Evolutionary conservation across 2,113 vertebrate species (phyloP).

Genomic region (Dromaius novaehollandiae): DNA sequence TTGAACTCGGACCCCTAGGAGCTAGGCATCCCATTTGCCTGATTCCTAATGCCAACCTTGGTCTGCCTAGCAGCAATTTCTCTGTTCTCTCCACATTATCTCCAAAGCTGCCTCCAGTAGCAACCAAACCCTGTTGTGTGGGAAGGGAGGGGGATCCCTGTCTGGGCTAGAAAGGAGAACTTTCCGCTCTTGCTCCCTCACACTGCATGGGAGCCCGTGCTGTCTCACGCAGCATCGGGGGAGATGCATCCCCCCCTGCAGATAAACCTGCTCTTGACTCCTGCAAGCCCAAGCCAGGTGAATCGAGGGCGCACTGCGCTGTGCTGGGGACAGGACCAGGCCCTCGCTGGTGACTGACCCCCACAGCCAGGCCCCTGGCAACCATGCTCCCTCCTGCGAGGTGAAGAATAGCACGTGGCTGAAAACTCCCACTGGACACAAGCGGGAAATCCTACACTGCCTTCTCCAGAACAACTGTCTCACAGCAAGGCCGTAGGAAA

Average conservation of each 20-base stretch:
- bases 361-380: background rate
- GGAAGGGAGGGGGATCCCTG: too few relatives aligned
- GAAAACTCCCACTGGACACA: background rate
- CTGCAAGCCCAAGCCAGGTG: background rate
- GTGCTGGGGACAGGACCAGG: background rate
- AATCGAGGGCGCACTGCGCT: background rate
- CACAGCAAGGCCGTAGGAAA: background rate
- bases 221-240: background rate
- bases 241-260: background rate
- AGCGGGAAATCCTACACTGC: background rate
- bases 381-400: accelerated
- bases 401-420: background rate
- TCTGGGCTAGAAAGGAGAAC: background rate
- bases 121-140: too few relatives aligned
- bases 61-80: too few relatives aligned
- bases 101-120: too few relatives aligned
- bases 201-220: background rate
- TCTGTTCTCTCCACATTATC: too few relatives aligned
- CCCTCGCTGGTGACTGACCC: background rate
- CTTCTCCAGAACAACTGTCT: background rate
- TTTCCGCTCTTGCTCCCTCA: background rate
- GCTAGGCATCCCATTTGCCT: background rate
- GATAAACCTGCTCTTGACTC: background rate
- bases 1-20: background rate
- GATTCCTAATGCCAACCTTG: too few relatives aligned